Conservation (phyloP, 2,888 invertebrate species). For the Pachydiplax longipennis region DNA sequence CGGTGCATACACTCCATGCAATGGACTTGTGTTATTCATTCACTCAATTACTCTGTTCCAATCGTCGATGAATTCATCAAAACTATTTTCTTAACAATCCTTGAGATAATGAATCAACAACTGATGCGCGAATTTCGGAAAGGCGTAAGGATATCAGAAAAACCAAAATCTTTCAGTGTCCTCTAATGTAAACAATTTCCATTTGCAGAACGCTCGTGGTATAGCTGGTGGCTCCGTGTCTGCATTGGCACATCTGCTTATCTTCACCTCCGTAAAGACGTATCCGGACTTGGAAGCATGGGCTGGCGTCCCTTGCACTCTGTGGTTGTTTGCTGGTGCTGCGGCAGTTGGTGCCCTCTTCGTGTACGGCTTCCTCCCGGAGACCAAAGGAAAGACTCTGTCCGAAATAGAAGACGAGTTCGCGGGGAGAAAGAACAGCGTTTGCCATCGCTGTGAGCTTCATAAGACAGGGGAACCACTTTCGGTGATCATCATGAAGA, state of each 20-base stretch:
- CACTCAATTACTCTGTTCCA: too few relatives aligned
- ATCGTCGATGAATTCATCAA: too few relatives aligned
- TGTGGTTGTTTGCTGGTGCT: constrained; percentile 69
- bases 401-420: constrained; percentile 73
- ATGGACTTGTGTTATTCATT: too few relatives aligned
- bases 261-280: constrained; percentile 75
- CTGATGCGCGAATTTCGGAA: too few relatives aligned
- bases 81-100: too few relatives aligned
- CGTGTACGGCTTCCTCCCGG: constrained; percentile 69
- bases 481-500: neutral
- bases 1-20: too few relatives aligned
- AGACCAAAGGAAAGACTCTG: constrained; percentile 73
- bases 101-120: too few relatives aligned
- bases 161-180: too few relatives aligned
- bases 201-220: constrained; percentile 64
- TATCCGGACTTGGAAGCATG: constrained; percentile 68
- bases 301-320: constrained; percentile 58
- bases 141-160: too few relatives aligned
- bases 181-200: too few relatives aligned
- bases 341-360: constrained; percentile 69
- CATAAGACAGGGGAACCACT: neutral
- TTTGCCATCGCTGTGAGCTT: neutral
- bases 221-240: constrained; percentile 75
- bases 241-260: constrained; percentile 73
- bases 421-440: constrained; percentile 51